Conservation (phyloP, 92 coral and sea anemone species). For the Porites cylindrica region DNA sequence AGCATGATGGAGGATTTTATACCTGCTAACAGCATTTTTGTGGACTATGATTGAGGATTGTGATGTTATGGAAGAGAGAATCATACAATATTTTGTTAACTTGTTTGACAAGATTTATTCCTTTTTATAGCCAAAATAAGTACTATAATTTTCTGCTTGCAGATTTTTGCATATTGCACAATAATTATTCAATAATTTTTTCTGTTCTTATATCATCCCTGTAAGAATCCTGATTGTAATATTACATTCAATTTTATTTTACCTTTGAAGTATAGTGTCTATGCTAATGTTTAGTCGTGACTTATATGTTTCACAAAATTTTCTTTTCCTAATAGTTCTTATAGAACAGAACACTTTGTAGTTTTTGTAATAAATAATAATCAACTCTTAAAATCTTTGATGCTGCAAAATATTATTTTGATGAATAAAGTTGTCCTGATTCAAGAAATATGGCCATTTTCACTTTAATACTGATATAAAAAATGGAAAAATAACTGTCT, state of each 20-base stretch:
- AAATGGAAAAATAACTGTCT: too few species aligned
- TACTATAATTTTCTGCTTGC: neutral
- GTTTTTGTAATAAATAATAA: neutral
- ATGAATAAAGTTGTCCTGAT: constrained; percentile 11
- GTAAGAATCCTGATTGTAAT: too few species aligned
- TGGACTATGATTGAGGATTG: neutral
- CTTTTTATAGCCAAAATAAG: neutral
- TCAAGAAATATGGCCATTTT: neutral
- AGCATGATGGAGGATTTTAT: constrained; percentile 98
- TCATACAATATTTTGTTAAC: neutral
- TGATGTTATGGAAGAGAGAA: neutral
- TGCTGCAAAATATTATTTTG: constrained; percentile 18
- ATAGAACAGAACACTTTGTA: neutral
- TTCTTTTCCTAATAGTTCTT: neutral
- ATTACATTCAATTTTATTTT: too few species aligned
- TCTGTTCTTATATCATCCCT: too few species aligned
- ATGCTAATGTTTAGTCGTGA: too few species aligned
- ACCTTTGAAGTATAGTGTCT: too few species aligned
- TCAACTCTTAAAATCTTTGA: neutral
- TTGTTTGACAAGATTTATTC: constrained; percentile 31
- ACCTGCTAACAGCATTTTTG: constrained; percentile 65
- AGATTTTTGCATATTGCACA: neutral
- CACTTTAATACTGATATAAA: too few species aligned
- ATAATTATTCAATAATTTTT: neutral
- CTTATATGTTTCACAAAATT: neutral